phyloP scores from a whole-genome alignment of 1,140 invertebrate species.

The Euwallacea similis region DNA sequence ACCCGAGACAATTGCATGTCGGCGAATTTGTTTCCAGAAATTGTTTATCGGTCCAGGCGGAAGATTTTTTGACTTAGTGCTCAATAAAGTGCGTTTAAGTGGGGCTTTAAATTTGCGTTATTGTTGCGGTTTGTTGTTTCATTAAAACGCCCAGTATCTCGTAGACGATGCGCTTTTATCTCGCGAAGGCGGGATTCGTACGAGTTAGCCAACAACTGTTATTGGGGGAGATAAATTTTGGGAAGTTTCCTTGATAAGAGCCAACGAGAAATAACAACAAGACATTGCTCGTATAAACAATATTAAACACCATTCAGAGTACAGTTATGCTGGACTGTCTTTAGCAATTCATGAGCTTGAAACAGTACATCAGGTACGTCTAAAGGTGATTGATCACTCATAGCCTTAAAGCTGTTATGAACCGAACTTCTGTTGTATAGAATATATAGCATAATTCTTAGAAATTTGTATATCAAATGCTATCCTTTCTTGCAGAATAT shows the following conservation, averaged over 20 bases:
- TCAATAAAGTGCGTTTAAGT: slow-evolving; percentile 28
- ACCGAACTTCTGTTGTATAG: no score
- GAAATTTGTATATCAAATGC: no score
- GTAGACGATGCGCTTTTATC: slow-evolving; percentile 11
- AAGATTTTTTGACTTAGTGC: slow-evolving; percentile 15
- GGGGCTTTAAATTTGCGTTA: slow-evolving; percentile 23
- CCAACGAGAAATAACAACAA: no score
- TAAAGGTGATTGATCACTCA: no score
- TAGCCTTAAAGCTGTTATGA: no score
- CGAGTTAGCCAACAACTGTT: slow-evolving; percentile 20
- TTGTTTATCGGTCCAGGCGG: slow-evolving; percentile 25
- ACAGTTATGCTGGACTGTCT: no score
- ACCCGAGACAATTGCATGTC: slow-evolving; percentile 33
- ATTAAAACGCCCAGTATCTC: slow-evolving; percentile 24
- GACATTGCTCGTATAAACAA: no score
- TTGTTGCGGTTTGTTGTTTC: slow-evolving; percentile 31
- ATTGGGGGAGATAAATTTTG: slow-evolving; percentile 21
- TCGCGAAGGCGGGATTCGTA: slow-evolving; percentile 10
- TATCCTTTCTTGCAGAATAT: no score
- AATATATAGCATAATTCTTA: no score
- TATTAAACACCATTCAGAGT: no score
- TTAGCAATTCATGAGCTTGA: no score
- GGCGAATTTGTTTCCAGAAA: slow-evolving; percentile 30
- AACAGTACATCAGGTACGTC: no score
- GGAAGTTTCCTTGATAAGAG: not conserved